Evolutionary conservation across 2,888 invertebrate genomes (phyloP), one percentile per base, ranked within the genome.

Genomic region (Nasonia oneida): DNA sequence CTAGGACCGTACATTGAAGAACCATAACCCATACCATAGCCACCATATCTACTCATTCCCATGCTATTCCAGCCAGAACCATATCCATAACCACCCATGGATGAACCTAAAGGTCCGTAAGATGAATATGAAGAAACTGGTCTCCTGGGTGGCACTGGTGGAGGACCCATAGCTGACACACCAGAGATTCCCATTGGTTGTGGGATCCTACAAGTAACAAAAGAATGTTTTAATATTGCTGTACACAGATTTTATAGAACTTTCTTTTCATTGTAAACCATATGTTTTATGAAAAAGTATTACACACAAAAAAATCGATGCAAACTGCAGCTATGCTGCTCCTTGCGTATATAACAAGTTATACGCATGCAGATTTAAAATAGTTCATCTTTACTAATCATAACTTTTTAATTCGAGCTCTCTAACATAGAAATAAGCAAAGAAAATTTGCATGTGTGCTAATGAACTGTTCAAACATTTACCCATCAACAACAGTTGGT

Each of bases 1-100:
- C 91, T 89, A 3, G 95, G 95, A 92, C 42, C 37, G 23, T 61
- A 61, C 57, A 61, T 61, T 12, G 94, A 94, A 93, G 94, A 94
- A 23, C 93, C 91, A 83, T 93, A 94, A 67, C 94, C 94, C 83
- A 83, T 83, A 10, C 83, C 77, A 33, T 50, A 75, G 29, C 81
- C 57, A 92, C 91, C 90, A 79, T 93, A 95, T 77, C 94, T 93
- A 18, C 89, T 88, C 89, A 86, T 89, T 88, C 83, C 91, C 89
- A 79, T 75, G 15, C 64, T 75, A 86, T 89, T 89, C 83, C 90
- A 90, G 83, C 91, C 91, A 33, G 90, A 91, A 39, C 92, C 92
- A 85, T 89, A 93, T 78, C 91, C 90, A 83, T 83, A 83, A 73
- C 91, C 90, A 84, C 91, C 91, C 83, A 91, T 91, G 71, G 85